phyloP scores from a whole-genome alignment of 2,113 vertebrate species.

The Heterotilapia buettikoferi region DNA sequence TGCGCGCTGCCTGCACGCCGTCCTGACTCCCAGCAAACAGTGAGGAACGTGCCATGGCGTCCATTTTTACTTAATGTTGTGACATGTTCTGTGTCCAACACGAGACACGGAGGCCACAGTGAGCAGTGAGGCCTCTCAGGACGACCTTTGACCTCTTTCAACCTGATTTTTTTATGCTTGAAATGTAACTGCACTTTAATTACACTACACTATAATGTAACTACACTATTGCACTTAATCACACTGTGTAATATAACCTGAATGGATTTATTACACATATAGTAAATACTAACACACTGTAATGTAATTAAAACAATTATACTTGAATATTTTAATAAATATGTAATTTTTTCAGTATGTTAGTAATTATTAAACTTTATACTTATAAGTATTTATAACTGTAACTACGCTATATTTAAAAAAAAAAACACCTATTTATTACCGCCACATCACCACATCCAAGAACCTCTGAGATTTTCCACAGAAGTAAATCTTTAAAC shows the following conservation, averaged over 20 bases:
- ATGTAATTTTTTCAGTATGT: background rate
- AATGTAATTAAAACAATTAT: background rate
- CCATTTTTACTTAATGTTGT: background rate
- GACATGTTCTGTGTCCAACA: background rate
- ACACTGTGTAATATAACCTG: background rate
- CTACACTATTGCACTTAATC: background rate
- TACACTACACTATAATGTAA: background rate
- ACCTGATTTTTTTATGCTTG: background rate
- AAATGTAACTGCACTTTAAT: background rate
- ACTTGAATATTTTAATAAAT: background rate
- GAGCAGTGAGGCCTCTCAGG: background rate
- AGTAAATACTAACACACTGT: background rate
- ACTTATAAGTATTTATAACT: background rate
- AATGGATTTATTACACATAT: background rate
- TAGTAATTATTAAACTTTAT: background rate
- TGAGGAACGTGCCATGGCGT: background rate
- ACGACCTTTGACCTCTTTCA: background rate
- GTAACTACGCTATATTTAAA: background rate
- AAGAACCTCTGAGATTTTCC: background rate
- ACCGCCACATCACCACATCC: background rate
- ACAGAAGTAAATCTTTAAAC: background rate
- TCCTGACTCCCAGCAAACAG: background rate
- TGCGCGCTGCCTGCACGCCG: background rate
- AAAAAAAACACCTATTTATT: background rate
- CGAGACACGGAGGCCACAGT: background rate